A percentile compares a stretch with the other conserved stretches of the same genome.
These are phyloP conservation scores for Tiphia femorata DNA, from an alignment of 2,888 invertebrate species.

Conservation along the genomic window DNA sequence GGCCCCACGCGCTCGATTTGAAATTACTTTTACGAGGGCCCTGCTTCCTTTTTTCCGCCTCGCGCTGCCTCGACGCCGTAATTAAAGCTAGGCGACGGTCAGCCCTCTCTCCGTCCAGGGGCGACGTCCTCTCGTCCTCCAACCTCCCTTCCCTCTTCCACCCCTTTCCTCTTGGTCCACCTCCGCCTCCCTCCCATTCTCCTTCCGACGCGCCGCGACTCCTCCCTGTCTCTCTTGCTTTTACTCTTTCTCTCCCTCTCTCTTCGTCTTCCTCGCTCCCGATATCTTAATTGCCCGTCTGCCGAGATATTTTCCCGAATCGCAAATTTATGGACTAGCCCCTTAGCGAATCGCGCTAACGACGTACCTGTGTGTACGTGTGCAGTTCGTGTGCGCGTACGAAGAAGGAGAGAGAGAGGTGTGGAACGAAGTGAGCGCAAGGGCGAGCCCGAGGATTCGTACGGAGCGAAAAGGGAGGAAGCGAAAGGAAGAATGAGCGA, in stretches of 20 bases:
- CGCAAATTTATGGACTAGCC: conserved; percentile 58
- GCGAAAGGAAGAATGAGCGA: not conserved
- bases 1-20: conserved; percentile 51
- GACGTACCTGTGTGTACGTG: conserved; percentile 47
- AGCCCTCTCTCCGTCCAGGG: conserved; percentile 24
- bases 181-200: not conserved
- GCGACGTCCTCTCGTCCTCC: conserved; percentile 37
- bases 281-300: conserved; percentile 59
- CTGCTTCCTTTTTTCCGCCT: conserved; percentile 34
- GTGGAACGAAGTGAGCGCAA: too few relatives aligned
- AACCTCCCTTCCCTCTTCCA: conserved; percentile 2
- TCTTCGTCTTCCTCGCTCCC: conserved; percentile 41
- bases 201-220: not conserved
- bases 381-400: too few relatives aligned
- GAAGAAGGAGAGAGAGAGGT: conserved; percentile 24
- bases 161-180: too few relatives aligned
- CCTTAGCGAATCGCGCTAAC: conserved; percentile 53
- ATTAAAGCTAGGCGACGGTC: conserved; percentile 54
- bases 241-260: conserved; percentile 14
- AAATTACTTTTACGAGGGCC: conserved; percentile 58
- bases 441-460: too few relatives aligned
- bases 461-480: conserved; percentile 8
- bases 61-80: conserved; percentile 40
- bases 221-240: conserved; percentile 5
- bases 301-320: conserved; percentile 57